phyloP scores from a whole-genome alignment of 2,797 vertebrate genomes.

The Eulemur albifrons region DNA sequence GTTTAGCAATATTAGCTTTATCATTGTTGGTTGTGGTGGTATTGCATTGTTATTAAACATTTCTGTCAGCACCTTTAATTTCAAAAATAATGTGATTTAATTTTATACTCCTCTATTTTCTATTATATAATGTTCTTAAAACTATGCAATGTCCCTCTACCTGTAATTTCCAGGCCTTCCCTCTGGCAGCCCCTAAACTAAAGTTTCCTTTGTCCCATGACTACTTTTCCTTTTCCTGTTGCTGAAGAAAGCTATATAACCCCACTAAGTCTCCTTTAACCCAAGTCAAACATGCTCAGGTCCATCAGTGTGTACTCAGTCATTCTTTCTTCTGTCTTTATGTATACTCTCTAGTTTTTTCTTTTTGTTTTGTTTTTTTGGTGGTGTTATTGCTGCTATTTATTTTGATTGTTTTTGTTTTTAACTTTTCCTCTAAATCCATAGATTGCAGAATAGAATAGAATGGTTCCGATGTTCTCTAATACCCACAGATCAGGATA shows the following conservation, averaged over 20 bases:
- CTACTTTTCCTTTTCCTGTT: not conserved
- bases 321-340: not conserved
- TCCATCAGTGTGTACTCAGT: accelerated
- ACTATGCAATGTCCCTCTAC: not conserved
- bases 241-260: not conserved
- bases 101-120: not conserved
- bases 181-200: not conserved
- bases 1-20: not conserved
- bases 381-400: not conserved
- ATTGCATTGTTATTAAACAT: not conserved
- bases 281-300: not conserved
- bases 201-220: not conserved
- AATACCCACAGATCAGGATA: not conserved
- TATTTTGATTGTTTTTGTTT: not conserved
- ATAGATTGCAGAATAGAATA: not conserved
- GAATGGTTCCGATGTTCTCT: not conserved
- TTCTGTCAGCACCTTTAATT: not conserved
- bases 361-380: not conserved
- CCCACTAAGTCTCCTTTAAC: not conserved
- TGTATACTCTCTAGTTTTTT: not conserved
- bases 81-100: not conserved
- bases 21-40: not conserved
- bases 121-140: not conserved
- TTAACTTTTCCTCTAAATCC: not conserved
- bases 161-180: not conserved